Evolutionary conservation across 2,888 invertebrate species (phyloP).

Genomic region (Drosophila parthenogenetica): DNA sequence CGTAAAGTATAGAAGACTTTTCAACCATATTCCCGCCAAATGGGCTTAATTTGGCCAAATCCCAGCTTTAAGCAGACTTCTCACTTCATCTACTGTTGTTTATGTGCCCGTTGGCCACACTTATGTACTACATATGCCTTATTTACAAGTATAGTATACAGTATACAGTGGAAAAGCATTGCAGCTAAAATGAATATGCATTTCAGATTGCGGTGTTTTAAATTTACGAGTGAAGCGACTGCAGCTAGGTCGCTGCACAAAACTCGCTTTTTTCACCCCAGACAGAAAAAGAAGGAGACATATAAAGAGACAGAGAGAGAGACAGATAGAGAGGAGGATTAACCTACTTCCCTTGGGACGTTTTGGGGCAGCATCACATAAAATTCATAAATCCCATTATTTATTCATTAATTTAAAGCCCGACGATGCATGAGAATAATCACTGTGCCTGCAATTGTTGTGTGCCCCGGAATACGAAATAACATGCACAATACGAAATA

Average conservation of each 20-base stretch:
- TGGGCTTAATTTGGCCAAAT: not conserved
- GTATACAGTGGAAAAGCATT: constrained; percentile 10
- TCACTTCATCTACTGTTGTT: constrained; percentile 9
- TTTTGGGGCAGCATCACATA: constrained; percentile 2
- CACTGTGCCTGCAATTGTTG: constrained; percentile 39
- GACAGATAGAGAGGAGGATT: constrained; percentile 18
- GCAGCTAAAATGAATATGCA: constrained; percentile 29
- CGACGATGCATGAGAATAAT: constrained; percentile 45
- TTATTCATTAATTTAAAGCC: constrained; percentile 45
- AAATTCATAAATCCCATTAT: constrained; percentile 50
- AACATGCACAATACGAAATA: not conserved
- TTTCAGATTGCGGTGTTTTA: constrained; percentile 28
- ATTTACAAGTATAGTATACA: too few species aligned
- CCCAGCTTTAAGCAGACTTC: constrained; percentile 2
- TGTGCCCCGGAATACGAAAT: not conserved
- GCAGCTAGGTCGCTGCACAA: not conserved
- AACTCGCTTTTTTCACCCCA: too few species aligned
- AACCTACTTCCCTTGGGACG: constrained; percentile 51
- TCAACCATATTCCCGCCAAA: not conserved
- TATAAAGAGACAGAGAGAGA: not conserved
- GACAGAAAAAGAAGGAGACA: not conserved
- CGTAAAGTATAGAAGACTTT: not conserved
- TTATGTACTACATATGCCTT: constrained; percentile 1
- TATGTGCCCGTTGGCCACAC: constrained; percentile 7
- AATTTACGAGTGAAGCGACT: constrained; percentile 26